Percentiles rank a stretch among this genome's conserved stretches.
Evolutionary conservation across 1,140 invertebrate genomes (phyloP).

Genomic region (Drosophila hydei): DNA sequence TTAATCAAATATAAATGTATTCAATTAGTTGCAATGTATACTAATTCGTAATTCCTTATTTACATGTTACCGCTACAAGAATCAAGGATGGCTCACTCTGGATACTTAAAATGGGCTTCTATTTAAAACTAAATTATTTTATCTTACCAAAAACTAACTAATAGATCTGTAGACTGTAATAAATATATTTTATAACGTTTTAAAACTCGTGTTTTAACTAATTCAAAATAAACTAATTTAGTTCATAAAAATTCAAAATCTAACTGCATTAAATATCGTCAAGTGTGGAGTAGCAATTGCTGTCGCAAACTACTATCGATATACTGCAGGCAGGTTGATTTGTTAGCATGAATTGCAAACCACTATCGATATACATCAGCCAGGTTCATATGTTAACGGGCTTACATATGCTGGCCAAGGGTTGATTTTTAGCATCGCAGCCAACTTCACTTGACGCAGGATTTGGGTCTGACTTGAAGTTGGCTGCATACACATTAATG

Average conservation of each 20-base stretch:
- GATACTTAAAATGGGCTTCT: neutral
- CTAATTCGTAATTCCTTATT: neutral
- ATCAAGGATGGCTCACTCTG: neutral
- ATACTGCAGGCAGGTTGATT: neutral
- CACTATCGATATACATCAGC: neutral
- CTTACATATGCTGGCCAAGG: too few relatives aligned
- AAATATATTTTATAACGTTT: constrained; percentile 39
- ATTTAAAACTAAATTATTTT: neutral
- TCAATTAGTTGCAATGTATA: neutral
- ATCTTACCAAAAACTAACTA: neutral
- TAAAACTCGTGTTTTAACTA: neutral
- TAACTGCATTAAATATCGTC: neutral
- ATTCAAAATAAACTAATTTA: neutral
- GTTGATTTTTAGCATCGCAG: constrained; percentile 4
- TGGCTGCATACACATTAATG: neutral
- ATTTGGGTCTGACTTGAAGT: neutral
- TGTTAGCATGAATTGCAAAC: neutral
- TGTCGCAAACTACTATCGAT: neutral
- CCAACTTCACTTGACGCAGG: constrained; percentile 5
- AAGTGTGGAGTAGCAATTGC: neutral
- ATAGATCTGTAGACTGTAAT: neutral
- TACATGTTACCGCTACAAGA: neutral
- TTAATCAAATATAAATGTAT: neutral
- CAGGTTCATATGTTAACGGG: neutral
- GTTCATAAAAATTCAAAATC: neutral